Conservation (phyloP, 2,888 invertebrate species). For the Ennomos fuscantarius region DNA sequence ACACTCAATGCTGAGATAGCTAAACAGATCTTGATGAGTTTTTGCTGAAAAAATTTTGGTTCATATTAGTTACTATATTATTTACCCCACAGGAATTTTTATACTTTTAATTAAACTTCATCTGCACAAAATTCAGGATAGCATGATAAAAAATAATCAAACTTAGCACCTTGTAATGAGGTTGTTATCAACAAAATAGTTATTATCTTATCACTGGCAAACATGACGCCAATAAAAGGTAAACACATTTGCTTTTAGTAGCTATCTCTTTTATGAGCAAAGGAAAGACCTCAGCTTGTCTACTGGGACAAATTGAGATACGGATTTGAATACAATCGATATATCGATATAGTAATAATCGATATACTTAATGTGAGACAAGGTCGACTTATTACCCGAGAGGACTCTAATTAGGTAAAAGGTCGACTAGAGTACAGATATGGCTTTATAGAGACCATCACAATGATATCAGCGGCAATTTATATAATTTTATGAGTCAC, state of each 20-base stretch:
- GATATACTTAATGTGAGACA: slow-evolving; percentile 61
- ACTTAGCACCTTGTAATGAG: slow-evolving; percentile 18
- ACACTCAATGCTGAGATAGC: no score
- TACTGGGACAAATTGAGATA: slow-evolving; percentile 37
- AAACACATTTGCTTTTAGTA: slow-evolving; percentile 14
- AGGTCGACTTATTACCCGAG: slow-evolving; percentile 63
- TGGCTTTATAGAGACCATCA: slow-evolving; percentile 52
- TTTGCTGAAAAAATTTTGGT: no score
- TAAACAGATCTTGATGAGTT: no score
- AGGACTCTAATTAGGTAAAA: slow-evolving; percentile 66
- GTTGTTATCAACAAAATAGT: slow-evolving; percentile 18
- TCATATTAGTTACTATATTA: no score
- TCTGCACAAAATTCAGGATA: no score
- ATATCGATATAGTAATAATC: no score
- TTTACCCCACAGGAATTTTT: no score
- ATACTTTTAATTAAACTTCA: no score
- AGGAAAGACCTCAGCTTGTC: slow-evolving; percentile 11
- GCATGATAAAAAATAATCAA: no score
- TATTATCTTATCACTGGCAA: slow-evolving; percentile 24
- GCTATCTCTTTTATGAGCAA: slow-evolving; percentile 2
- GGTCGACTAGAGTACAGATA: slow-evolving; percentile 58
- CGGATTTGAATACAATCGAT: slow-evolving; percentile 64
- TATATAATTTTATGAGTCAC: slow-evolving; percentile 79
- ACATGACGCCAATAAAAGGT: slow-evolving; percentile 16
- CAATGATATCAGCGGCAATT: slow-evolving; percentile 77